These are phyloP conservation scores for Xanthostigma xanthostigma DNA, from an alignment of 2,888 invertebrate species.

Conservation along the genomic window DNA sequence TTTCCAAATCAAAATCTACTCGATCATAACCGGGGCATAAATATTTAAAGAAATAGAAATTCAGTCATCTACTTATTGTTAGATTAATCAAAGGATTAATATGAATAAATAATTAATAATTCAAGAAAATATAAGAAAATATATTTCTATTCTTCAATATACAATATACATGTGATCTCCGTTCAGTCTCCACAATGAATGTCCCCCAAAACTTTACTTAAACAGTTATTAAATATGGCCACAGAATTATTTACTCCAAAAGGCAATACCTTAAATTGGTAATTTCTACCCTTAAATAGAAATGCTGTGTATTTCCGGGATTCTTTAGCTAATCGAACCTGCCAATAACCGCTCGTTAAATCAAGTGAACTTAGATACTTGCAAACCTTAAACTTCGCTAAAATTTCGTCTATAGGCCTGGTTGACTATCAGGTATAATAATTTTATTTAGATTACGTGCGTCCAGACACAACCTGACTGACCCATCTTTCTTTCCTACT, in stretches of 20 bases:
- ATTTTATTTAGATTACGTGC: conserved; percentile 1
- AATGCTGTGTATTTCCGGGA: not conserved
- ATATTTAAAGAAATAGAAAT: too few species aligned
- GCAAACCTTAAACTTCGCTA: not conserved
- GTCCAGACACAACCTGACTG: conserved; percentile 3
- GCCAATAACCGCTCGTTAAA: not conserved
- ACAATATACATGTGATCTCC: too few species aligned
- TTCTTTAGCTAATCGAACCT: not conserved
- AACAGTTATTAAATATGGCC: not conserved
- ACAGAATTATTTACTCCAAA: not conserved
- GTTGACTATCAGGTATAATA: too few species aligned
- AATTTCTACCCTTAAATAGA: not conserved
- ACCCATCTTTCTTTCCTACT: conserved; percentile 4
- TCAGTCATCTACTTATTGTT: too few species aligned
- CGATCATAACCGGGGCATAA: too few species aligned
- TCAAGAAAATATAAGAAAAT: too few species aligned
- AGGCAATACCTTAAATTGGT: conserved; percentile 1
- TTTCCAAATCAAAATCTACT: too few species aligned
- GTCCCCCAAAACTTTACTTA: not conserved
- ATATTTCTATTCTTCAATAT: too few species aligned
- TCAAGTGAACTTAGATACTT: not conserved
- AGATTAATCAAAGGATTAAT: too few species aligned
- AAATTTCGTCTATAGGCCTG: not conserved
- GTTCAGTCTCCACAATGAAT: too few species aligned
- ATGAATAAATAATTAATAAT: too few species aligned